These are phyloP conservation scores for Bettongia penicillata DNA, from an alignment of 2,113 vertebrate genomes.

Conservation along the genomic window DNA sequence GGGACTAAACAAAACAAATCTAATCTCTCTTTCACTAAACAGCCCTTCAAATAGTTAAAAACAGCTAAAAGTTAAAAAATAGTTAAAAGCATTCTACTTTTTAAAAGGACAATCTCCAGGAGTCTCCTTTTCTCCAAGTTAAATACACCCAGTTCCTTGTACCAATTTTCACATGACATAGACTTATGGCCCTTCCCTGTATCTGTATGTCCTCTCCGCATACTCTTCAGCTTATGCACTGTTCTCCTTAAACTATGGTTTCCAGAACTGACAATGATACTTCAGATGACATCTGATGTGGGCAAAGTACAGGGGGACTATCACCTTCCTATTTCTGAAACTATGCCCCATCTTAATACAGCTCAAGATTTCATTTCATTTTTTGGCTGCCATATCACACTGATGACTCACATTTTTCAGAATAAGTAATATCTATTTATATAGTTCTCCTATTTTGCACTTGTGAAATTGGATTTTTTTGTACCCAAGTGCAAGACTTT, in stretches of 20 bases:
- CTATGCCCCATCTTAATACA: not conserved
- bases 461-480: not conserved
- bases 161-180: not conserved
- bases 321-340: not conserved
- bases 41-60: not conserved
- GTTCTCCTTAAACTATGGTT: not conserved
- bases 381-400: not conserved
- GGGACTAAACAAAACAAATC: not conserved
- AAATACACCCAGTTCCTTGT: not conserved
- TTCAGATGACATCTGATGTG: not conserved
- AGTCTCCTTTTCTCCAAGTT: not conserved
- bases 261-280: not conserved
- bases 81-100: not conserved
- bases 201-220: not conserved
- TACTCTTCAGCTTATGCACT: not conserved
- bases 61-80: not conserved
- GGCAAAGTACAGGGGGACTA: not conserved
- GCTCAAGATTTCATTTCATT: not conserved
- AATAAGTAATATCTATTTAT: not conserved
- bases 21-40: not conserved
- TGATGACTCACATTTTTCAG: not conserved
- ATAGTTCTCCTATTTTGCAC: not conserved
- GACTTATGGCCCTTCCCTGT: not conserved
- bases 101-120: not conserved
- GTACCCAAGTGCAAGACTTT: not conserved